Conservation (phyloP, 2,113 vertebrate species). For the Thermophis baileyi region DNA sequence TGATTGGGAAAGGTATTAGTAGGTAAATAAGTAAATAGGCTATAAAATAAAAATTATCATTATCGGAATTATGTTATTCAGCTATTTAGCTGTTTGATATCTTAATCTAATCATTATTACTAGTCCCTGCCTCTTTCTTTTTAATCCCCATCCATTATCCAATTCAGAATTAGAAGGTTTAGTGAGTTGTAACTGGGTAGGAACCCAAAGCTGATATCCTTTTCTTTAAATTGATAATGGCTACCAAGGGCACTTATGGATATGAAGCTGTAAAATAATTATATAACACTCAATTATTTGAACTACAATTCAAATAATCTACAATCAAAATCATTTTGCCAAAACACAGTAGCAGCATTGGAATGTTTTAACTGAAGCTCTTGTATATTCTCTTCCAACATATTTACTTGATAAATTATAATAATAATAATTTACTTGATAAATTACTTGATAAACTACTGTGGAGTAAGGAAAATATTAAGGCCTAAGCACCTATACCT, state of each 20-base stretch:
- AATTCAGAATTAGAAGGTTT: background rate
- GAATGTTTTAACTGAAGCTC: background rate
- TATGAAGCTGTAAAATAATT: background rate
- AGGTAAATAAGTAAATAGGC: background rate
- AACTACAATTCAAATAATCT: background rate
- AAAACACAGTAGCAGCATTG: background rate
- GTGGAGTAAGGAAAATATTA: background rate
- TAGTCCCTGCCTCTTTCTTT: background rate
- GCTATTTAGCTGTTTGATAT: background rate
- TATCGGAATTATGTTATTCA: background rate
- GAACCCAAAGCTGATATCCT: background rate
- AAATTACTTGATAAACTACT: background rate
- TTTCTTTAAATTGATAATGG: no score
- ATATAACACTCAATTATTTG: background rate
- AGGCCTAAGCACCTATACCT: background rate
- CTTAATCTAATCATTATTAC: background rate
- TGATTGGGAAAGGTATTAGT: background rate
- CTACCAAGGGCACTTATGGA: background rate
- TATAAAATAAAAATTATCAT: background rate
- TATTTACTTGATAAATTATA: background rate
- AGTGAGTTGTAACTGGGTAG: background rate
- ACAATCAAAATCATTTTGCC: background rate
- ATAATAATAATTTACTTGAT: no score
- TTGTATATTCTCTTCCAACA: background rate
- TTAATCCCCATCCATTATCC: background rate